Conservation (phyloP, 2,113 vertebrate genomes). For the Podarcis cretensis region DNA sequence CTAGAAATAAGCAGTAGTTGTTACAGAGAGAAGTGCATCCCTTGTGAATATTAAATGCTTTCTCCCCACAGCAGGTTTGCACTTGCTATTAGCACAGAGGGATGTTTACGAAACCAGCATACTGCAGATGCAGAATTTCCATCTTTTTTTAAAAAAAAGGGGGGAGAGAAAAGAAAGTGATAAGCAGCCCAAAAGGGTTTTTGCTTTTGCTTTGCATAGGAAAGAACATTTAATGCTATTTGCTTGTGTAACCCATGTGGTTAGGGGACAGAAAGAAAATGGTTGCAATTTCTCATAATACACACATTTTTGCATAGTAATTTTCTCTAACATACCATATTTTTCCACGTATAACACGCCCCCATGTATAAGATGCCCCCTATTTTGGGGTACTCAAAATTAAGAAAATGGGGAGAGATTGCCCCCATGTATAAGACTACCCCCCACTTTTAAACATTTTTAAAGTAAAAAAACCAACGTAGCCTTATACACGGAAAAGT, state of each 20-base stretch:
- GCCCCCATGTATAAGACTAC: too few species aligned
- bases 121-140: slow-evolving; percentile 29
- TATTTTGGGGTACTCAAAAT: too few species aligned
- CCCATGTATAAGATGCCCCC: too few species aligned
- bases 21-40: slow-evolving; percentile 24
- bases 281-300: too few species aligned
- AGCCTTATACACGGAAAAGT: too few species aligned
- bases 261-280: not conserved
- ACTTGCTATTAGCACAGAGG: not conserved
- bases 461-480: too few species aligned
- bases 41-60: slow-evolving; percentile 56
- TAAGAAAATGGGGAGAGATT: too few species aligned
- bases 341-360: too few species aligned
- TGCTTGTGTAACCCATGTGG: not conserved
- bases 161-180: not conserved
- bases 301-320: too few species aligned
- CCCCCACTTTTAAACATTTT: too few species aligned
- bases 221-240: slow-evolving; percentile 6
- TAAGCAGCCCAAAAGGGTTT: not conserved
- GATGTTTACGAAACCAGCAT: slow-evolving; percentile 21
- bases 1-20: slow-evolving; percentile 39
- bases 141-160: slow-evolving; percentile 28
- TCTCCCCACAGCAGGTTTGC: slow-evolving; percentile 36
- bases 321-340: too few species aligned
- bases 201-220: slow-evolving; percentile 24